Evolutionary conservation across 2,888 invertebrate species (phyloP), one percentile per base, ranked within the genome.

Genomic region (Petrophora chlorosata): DNA sequence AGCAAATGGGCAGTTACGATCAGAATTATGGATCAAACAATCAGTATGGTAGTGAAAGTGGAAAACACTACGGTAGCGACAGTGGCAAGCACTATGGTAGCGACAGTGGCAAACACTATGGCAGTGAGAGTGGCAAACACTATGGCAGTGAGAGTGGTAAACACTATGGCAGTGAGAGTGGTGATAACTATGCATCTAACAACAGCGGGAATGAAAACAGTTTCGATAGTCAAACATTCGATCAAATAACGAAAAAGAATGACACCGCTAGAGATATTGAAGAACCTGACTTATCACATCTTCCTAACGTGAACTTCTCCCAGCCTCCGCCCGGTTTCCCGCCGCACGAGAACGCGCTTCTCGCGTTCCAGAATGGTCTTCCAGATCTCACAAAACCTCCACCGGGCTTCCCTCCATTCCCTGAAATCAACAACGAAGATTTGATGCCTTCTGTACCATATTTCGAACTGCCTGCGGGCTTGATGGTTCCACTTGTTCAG

Each of bases 401-500:
- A 0, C 97, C 97, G 3, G 96, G 96, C 17, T 97, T 95, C 73
- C 91, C 88, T 63, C 73, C 89, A 61, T 74, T 92, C 81, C 73
- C 81, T 5, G 89, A 91, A 57, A 66, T 87, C 44, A 89, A 79
- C 63, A 86, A 79, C 68, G 95, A 96, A 65, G 96, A 96, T 54
- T 86, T 96, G 58, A 94, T 96, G 87, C 98, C 98, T 15, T 95
- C 96, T 15, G 95, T 97, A 65, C 98, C 99, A 36, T 99, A 99
- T 82, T 99, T 96, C 79, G 99, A 99, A 78, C 91, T 99, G 57
- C 99, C 99, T 1, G 99, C 99, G 43, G 99, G 99, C 30, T 92
- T 99, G 12, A 99, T 99, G 95, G 98, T 98, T 46, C 98, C 99
- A n/a, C 92, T 99, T 8, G 96, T 99, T 51, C 96, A 95, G 92